phyloP scores from a whole-genome alignment of 2,888 invertebrate species.

The Perizoma affinitatum region DNA sequence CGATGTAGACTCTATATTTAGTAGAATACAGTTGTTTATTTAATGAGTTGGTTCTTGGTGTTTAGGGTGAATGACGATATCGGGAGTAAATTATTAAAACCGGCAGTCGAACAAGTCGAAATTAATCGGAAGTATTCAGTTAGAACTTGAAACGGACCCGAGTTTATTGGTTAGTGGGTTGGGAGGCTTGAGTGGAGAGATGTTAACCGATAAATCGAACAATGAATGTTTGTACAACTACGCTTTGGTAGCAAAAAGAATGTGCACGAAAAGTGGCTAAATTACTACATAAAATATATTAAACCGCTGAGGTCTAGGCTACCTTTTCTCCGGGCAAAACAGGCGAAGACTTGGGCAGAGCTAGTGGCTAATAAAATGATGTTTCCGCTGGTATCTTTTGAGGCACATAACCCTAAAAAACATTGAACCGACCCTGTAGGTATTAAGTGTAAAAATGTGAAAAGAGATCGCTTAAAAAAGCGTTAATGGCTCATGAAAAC shows the following conservation, averaged over 20 bases:
- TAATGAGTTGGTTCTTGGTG: conserved; percentile 38
- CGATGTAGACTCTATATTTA: conserved; percentile 46
- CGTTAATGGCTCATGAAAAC: conserved; percentile 36
- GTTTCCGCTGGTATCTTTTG: too few relatives aligned
- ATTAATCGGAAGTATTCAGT: conserved; percentile 73
- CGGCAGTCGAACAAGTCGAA: conserved; percentile 66
- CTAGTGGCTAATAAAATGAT: too few relatives aligned
- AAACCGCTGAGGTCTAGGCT: too few relatives aligned
- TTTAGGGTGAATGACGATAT: conserved; percentile 44
- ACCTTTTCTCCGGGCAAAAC: too few relatives aligned
- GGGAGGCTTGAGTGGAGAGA: conserved; percentile 17
- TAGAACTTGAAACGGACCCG: conserved; percentile 59
- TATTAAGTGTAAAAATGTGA: conserved; percentile 25
- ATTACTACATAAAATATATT: too few relatives aligned
- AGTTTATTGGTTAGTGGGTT: conserved; percentile 52
- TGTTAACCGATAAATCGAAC: conserved; percentile 30
- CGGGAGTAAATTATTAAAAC: conserved; percentile 68
- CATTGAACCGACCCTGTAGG: too few relatives aligned
- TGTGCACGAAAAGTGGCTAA: neutral
- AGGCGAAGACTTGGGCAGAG: too few relatives aligned
- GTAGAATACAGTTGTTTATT: conserved; percentile 46
- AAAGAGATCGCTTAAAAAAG: conserved; percentile 29
- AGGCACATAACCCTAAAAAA: too few relatives aligned
- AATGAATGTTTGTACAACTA: conserved; percentile 14
- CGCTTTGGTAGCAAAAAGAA: neutral